Percentiles rank a stretch among this genome's conserved stretches.
Conservation (phyloP, 64 coral and sea anemone genomes). For the Pocillopora verrucosa region DNA sequence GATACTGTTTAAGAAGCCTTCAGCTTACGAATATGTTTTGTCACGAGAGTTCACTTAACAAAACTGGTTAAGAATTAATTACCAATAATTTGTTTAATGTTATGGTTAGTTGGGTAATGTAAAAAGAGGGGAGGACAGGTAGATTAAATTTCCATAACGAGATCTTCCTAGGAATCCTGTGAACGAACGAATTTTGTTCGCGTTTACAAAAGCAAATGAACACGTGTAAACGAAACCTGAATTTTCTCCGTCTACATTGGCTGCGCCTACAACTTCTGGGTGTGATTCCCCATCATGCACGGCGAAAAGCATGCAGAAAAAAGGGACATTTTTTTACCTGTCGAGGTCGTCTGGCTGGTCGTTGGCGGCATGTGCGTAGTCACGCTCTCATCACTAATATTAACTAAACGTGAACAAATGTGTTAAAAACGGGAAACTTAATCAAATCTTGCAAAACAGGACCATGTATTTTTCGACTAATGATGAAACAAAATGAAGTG, state of each 20-base stretch:
- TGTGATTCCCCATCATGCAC: neutral
- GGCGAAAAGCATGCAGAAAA: neutral
- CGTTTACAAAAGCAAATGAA: too few species aligned
- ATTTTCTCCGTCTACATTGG: neutral
- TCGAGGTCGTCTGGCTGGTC: neutral
- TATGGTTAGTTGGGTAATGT: too few species aligned
- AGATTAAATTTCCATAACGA: too few species aligned
- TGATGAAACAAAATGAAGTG: neutral
- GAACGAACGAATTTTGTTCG: too few species aligned
- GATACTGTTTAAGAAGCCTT: too few species aligned
- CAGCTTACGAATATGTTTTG: too few species aligned
- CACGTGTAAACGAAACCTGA: too few species aligned
- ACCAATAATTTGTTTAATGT: too few species aligned
- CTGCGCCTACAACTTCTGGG: neutral
- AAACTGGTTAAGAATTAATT: too few species aligned
- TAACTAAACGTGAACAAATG: slow-evolving; percentile 11
- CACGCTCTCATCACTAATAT: neutral
- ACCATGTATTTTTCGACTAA: neutral
- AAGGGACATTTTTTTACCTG: slow-evolving; percentile 11
- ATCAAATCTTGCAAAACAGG: neutral
- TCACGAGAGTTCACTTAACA: too few species aligned
- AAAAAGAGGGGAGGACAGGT: too few species aligned
- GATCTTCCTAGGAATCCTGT: too few species aligned
- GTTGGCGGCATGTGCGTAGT: neutral
- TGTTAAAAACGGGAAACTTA: neutral